These are phyloP conservation scores for Oreotragus oreotragus DNA, from an alignment of 2,113 vertebrate species.

Conservation along the genomic window DNA sequence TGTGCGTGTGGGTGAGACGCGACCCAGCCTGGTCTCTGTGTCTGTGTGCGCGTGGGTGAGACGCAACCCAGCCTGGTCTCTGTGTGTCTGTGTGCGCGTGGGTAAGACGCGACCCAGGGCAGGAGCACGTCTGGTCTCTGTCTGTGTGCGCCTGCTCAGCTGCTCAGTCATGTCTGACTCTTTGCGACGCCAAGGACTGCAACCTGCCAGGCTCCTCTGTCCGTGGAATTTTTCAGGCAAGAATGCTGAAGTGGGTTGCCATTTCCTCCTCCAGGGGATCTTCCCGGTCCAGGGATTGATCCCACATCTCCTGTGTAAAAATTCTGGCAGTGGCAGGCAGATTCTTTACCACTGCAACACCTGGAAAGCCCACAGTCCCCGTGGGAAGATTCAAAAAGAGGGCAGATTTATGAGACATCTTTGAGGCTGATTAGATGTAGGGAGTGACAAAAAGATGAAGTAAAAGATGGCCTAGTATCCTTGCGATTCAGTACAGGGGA, in stretches of 20 bases:
- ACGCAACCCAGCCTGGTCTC: neutral
- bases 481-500: neutral
- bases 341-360: neutral
- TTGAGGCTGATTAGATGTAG: neutral
- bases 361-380: neutral
- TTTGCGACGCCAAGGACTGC: neutral
- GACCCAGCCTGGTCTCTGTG: neutral
- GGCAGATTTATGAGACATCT: neutral
- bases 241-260: neutral
- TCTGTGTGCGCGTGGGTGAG: neutral
- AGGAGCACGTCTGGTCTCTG: accelerated
- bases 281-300: accelerated
- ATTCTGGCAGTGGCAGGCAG: neutral
- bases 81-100: neutral
- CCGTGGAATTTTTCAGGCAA: neutral
- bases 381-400: neutral
- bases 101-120: neutral
- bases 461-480: neutral
- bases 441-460: neutral
- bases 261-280: neutral
- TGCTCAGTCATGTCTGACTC: neutral
- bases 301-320: neutral
- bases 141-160: neutral
- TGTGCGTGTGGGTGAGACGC: neutral
- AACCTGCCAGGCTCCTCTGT: neutral